Evolutionary conservation across 1,140 invertebrate species (phyloP).

Genomic region (Phymorhynchus buccinoides): DNA sequence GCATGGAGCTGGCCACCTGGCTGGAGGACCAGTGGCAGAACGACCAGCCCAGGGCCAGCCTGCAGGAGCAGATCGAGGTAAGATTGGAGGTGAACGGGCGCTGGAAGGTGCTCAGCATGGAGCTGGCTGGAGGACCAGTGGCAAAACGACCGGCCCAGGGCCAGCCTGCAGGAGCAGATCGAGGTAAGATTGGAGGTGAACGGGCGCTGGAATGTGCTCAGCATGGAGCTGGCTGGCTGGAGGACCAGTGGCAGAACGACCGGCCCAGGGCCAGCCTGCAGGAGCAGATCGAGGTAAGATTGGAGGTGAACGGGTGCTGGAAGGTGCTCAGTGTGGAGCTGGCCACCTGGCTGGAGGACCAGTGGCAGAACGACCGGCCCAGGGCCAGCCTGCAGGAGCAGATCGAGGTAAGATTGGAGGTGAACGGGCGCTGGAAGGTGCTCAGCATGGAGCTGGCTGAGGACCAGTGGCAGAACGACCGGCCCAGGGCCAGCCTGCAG

Average conservation of each 20-base stretch:
- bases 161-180: conserved; percentile 82
- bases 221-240: conserved; percentile 86
- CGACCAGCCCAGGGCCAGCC: conserved; percentile 81
- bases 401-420: conserved; percentile 77
- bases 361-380: conserved; percentile 81
- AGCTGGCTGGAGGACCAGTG: conserved; percentile 87
- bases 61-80: conserved; percentile 80
- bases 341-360: conserved; percentile 86
- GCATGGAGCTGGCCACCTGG: conserved; percentile 85
- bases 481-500: conserved; percentile 83
- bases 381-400: conserved; percentile 85
- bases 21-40: conserved; percentile 85
- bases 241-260: conserved; percentile 83
- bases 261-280: conserved; percentile 83
- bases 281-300: conserved; percentile 77
- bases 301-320: conserved; percentile 84
- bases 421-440: conserved; percentile 84
- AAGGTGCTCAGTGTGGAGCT: conserved; percentile 84
- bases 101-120: conserved; percentile 85
- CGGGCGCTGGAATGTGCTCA: conserved; percentile 83
- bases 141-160: conserved; percentile 79
- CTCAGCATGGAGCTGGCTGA: conserved; percentile 85
- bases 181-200: conserved; percentile 80
- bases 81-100: conserved; percentile 81
- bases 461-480: conserved; percentile 82